Conservation (phyloP, 2,888 invertebrate genomes). For the Epicampocera succincta region DNA sequence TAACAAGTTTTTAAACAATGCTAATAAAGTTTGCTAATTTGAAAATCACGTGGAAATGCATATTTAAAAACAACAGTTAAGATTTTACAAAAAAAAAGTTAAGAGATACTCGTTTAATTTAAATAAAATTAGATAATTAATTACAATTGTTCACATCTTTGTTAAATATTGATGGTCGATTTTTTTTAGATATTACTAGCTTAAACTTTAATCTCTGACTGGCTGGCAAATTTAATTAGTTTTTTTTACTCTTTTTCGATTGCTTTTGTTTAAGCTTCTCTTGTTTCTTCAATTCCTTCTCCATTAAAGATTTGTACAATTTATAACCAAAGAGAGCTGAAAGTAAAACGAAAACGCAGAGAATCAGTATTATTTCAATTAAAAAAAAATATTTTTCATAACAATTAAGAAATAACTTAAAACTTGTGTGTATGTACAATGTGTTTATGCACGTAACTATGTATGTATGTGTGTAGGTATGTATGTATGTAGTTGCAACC, state of each 20-base stretch:
- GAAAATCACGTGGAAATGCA: not conserved
- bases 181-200: conserved; percentile 25
- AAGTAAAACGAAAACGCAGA: conserved; percentile 79
- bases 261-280: conserved; percentile 91
- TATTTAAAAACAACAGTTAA: conserved; percentile 4
- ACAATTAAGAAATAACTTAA: not conserved
- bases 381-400: conserved; percentile 4
- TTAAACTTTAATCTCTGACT: conserved; percentile 46
- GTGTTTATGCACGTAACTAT: not conserved
- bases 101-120: conserved; percentile 40
- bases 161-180: conserved; percentile 27
- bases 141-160: conserved; percentile 33
- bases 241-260: conserved; percentile 88
- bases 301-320: conserved; percentile 89
- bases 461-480: not conserved
- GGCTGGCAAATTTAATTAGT: conserved; percentile 71
- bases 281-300: conserved; percentile 88
- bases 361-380: not conserved
- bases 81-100: conserved; percentile 16
- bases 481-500: not conserved
- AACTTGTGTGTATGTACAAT: too few species aligned
- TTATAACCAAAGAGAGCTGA: conserved; percentile 94
- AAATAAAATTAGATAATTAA: conserved; percentile 40
- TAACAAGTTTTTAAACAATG: too few species aligned
- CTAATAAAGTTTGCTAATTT: too few species aligned